A percentile compares a stretch with the other conserved stretches of the same genome.
Evolutionary conservation across 2,797 vertebrate species (phyloP).

Genomic region (Petrocephalus schoutedeni): DNA sequence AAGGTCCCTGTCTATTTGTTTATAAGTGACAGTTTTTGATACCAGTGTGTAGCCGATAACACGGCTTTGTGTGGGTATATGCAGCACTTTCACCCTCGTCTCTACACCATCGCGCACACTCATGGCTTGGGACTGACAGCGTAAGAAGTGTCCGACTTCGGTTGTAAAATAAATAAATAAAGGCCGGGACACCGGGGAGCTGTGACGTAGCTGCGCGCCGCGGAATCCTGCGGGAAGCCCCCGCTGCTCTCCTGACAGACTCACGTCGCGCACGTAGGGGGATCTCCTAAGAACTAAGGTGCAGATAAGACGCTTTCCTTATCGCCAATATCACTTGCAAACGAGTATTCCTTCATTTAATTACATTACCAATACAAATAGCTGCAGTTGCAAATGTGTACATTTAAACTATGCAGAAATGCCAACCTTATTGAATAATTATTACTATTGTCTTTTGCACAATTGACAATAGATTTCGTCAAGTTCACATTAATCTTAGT

Average conservation of each 20-base stretch:
- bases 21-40: no score
- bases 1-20: no score
- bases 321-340: not conserved
- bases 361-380: not conserved
- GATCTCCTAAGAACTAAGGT: not conserved
- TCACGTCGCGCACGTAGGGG: not conserved
- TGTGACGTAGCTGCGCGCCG: conserved; percentile 69
- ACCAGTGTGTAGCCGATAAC: not conserved
- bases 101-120: not conserved
- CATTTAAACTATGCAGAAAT: not conserved
- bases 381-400: not conserved
- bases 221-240: conserved; percentile 37
- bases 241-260: not conserved
- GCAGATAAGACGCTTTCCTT: not conserved
- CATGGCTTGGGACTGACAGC: not conserved
- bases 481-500: not conserved
- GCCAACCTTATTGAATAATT: not conserved
- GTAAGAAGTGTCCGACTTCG: conserved; percentile 19
- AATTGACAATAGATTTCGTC: not conserved
- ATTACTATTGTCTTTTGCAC: not conserved
- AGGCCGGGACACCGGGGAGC: conserved; percentile 69
- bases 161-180: conserved; percentile 74
- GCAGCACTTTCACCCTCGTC: not conserved
- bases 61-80: not conserved
- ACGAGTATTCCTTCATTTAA: not conserved